These are phyloP conservation scores for Chironomus tepperi DNA, from an alignment of 1,140 invertebrate genomes.

Conservation along the genomic window DNA sequence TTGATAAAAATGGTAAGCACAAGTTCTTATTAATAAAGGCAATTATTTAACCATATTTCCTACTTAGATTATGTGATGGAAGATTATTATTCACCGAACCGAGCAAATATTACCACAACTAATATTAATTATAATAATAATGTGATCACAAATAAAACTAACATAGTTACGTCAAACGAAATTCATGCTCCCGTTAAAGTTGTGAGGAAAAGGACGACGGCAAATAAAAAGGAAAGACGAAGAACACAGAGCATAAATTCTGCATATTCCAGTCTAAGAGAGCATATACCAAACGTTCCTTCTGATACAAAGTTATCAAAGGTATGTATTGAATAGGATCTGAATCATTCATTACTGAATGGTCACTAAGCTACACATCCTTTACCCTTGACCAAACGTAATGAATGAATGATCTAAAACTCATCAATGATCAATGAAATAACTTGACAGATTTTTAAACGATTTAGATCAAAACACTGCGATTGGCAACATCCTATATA, in stretches of 20 bases:
- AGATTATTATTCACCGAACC: background rate
- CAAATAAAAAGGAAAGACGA: constrained; percentile 89
- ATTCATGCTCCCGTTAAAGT: constrained; percentile 45
- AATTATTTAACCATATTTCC: no score
- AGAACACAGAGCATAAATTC: constrained; percentile 91
- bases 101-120: constrained; percentile 3
- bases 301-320: constrained; percentile 90
- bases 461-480: constrained; percentile 71
- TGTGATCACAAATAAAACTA: constrained; percentile 11
- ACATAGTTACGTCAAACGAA: constrained; percentile 25
- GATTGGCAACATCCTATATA: constrained; percentile 82
- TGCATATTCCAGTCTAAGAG: constrained; percentile 82
- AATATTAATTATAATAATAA: constrained; percentile 9
- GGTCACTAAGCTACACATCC: no score
- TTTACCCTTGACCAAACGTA: no score
- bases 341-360: no score
- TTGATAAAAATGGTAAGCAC: constrained; percentile 17
- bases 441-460: constrained; percentile 22
- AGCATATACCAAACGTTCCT: constrained; percentile 93
- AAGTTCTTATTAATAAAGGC: background rate
- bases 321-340: constrained; percentile 37
- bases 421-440: no score
- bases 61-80: background rate
- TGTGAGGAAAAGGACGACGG: constrained; percentile 64
- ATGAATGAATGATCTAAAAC: no score